Evolutionary conservation across 2,113 vertebrate genomes (phyloP).

Genomic region (Sapajus apella): DNA sequence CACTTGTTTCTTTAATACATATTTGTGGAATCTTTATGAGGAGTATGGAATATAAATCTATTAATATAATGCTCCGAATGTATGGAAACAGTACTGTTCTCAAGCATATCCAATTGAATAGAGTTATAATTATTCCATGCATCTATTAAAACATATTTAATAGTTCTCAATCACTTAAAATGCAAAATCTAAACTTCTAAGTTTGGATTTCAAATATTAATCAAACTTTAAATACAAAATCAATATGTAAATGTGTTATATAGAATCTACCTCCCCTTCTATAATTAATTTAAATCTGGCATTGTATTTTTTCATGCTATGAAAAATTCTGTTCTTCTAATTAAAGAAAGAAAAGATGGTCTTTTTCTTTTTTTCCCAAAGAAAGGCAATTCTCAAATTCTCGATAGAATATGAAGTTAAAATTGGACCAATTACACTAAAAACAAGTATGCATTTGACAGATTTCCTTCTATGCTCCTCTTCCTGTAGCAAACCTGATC

Average conservation of each 20-base stretch:
- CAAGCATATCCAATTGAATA: not conserved
- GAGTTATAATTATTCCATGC: not conserved
- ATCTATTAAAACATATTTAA: not conserved
- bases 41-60: not conserved
- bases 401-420: not conserved
- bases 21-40: not conserved
- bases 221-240: not conserved
- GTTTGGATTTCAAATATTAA: not conserved
- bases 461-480: not conserved
- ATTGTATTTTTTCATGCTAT: not conserved
- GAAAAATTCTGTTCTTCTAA: not conserved
- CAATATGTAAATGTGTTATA: not conserved
- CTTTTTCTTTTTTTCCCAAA: no score
- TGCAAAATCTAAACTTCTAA: not conserved
- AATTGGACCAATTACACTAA: not conserved
- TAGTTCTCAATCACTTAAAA: not conserved
- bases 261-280: not conserved
- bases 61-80: not conserved
- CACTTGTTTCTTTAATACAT: not conserved
- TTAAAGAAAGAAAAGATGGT: not conserved
- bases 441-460: not conserved
- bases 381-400: not conserved
- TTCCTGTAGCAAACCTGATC: not conserved
- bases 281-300: not conserved
- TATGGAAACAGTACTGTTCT: not conserved